Evolutionary conservation across 2,113 vertebrate species (phyloP).

Genomic region (Arizona elegans): DNA sequence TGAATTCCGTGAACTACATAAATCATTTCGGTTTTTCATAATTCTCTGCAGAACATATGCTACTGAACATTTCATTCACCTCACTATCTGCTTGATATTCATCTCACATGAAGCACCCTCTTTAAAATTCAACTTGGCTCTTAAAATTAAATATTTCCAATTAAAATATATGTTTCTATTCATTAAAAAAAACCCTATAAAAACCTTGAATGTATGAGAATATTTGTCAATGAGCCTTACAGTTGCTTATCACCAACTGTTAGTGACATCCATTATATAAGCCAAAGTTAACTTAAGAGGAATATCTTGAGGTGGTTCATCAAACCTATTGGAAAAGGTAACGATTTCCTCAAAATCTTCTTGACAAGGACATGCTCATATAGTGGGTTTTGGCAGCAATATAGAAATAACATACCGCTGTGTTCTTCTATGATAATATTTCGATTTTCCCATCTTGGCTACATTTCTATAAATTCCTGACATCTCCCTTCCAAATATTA

Average conservation of each 20-base stretch:
- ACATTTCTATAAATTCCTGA: not conserved
- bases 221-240: not conserved
- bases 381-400: not conserved
- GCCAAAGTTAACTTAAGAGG: not conserved
- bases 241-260: not conserved
- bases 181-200: not conserved
- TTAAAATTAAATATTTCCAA: not conserved
- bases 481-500: not conserved
- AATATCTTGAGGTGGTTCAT: not conserved
- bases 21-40: not conserved
- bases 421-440: not conserved
- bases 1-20: not conserved
- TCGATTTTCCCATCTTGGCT: not conserved
- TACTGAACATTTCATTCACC: not conserved
- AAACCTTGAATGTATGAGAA: not conserved
- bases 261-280: not conserved
- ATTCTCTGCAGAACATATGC: not conserved
- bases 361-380: not conserved
- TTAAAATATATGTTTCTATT: not conserved
- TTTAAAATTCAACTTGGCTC: not conserved
- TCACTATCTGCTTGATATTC: not conserved
- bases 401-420: not conserved
- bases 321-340: not conserved
- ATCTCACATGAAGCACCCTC: not conserved
- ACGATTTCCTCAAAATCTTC: not conserved